Percentiles rank a stretch among this genome's conserved stretches.
phyloP scores from a whole-genome alignment of 2,113 vertebrate genomes.

The Entomyzon cyanotis region DNA sequence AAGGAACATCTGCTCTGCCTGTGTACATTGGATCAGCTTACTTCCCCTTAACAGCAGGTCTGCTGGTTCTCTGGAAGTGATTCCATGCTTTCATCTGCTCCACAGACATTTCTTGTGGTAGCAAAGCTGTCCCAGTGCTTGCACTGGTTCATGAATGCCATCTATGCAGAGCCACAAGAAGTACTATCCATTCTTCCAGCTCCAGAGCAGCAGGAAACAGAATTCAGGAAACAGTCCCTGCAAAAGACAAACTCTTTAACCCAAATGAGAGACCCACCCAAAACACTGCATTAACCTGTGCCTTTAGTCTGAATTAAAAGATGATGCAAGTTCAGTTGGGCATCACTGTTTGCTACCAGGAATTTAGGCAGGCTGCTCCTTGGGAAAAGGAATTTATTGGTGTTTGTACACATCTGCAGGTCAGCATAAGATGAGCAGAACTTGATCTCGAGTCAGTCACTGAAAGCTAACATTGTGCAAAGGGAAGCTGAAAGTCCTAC shows the following conservation, averaged over 20 bases:
- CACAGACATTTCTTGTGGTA: not conserved
- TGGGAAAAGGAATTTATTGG: not conserved
- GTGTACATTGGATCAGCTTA: not conserved
- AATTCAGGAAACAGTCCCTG: not conserved
- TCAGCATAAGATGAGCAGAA: not conserved
- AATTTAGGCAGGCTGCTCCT: not conserved
- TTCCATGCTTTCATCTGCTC: not conserved
- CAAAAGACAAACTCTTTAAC: not conserved
- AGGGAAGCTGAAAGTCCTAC: not conserved
- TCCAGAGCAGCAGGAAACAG: not conserved
- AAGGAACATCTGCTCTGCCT: constrained; percentile 46
- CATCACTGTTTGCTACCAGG: not conserved
- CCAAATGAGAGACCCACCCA: not conserved
- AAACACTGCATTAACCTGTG: not conserved
- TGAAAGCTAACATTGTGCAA: not conserved
- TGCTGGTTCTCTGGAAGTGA: not conserved
- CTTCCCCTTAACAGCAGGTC: not conserved
- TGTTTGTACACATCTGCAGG: not conserved
- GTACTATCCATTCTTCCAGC: not conserved
- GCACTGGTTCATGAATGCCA: not conserved
- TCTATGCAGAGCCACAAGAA: not conserved
- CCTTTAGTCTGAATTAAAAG: not conserved
- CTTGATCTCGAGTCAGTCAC: fast-evolving
- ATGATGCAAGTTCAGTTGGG: not conserved
- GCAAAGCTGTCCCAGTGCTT: not conserved